Conservation (phyloP, 2,888 invertebrate species). For the Chironomus tentans region DNA sequence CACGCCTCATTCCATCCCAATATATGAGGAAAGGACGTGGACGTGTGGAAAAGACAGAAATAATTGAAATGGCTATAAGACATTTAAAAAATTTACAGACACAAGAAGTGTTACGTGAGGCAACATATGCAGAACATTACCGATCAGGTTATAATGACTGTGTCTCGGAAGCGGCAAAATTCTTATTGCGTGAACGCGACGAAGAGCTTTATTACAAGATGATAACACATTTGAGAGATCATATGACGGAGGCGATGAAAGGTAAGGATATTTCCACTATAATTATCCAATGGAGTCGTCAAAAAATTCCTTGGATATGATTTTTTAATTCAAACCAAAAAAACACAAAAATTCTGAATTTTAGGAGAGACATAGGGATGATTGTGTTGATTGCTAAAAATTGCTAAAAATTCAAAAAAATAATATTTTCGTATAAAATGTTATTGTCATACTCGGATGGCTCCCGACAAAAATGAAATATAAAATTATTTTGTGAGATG, state of each 20-base stretch:
- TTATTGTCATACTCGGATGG: neutral
- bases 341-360: neutral
- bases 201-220: slow-evolving; percentile 75
- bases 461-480: neutral
- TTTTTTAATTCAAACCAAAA: neutral
- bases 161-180: slow-evolving; percentile 79
- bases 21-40: slow-evolving; percentile 92
- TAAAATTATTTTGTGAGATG: too few relatives aligned
- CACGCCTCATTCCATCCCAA: slow-evolving; percentile 84
- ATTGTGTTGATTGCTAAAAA: neutral
- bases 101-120: slow-evolving; percentile 43
- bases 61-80: slow-evolving; percentile 95
- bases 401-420: neutral
- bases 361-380: neutral
- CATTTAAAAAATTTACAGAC: slow-evolving; percentile 86
- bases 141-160: slow-evolving; percentile 80
- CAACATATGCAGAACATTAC: slow-evolving; percentile 32
- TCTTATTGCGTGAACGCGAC: slow-evolving; percentile 50
- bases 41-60: slow-evolving; percentile 94
- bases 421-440: too few relatives aligned
- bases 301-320: neutral
- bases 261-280: slow-evolving; percentile 37
- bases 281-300: neutral
- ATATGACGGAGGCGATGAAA: slow-evolving; percentile 58
- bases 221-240: slow-evolving; percentile 72